A percentile compares a stretch with the other conserved stretches of the same genome.
These are phyloP conservation scores for Bujurquina vittata DNA, from an alignment of 2,113 vertebrate genomes.

Conservation along the genomic window DNA sequence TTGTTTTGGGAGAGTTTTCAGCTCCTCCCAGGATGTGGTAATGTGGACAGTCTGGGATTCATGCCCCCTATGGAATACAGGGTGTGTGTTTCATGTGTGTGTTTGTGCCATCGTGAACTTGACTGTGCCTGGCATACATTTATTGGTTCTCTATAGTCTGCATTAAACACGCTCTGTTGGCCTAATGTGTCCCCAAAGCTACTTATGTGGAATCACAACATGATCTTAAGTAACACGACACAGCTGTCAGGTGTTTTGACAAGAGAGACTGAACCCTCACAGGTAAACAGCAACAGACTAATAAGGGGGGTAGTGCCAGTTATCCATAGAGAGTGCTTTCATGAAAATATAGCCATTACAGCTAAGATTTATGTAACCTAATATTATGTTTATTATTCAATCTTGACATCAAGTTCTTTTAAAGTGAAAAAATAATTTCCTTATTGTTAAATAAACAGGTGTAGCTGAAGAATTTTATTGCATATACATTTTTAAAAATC, in stretches of 20 bases:
- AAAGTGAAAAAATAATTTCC: not conserved
- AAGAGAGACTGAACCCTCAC: not conserved
- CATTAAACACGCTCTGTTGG: not conserved
- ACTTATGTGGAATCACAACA: slow-evolving; percentile 10
- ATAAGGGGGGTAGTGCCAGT: not conserved
- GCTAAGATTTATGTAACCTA: not conserved
- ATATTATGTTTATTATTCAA: not conserved
- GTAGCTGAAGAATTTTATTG: not conserved
- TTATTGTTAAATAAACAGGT: not conserved
- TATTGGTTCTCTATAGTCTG: not conserved
- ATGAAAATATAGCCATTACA: not conserved
- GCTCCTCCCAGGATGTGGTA: slow-evolving; percentile 70
- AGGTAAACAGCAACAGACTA: slow-evolving; percentile 4
- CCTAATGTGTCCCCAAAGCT: not conserved
- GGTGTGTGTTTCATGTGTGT: not conserved
- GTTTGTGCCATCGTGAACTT: not conserved
- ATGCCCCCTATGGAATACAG: slow-evolving; percentile 34
- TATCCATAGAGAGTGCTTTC: not conserved
- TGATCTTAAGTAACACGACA: not conserved
- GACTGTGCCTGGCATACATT: not conserved
- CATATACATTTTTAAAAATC: not conserved
- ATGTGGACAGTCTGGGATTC: slow-evolving; percentile 58
- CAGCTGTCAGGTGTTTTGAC: slow-evolving; percentile 27
- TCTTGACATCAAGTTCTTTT: not conserved
- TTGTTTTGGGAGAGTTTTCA: slow-evolving; percentile 34